Conservation (phyloP, 2,888 invertebrate genomes). For the Aphodius granarius region DNA sequence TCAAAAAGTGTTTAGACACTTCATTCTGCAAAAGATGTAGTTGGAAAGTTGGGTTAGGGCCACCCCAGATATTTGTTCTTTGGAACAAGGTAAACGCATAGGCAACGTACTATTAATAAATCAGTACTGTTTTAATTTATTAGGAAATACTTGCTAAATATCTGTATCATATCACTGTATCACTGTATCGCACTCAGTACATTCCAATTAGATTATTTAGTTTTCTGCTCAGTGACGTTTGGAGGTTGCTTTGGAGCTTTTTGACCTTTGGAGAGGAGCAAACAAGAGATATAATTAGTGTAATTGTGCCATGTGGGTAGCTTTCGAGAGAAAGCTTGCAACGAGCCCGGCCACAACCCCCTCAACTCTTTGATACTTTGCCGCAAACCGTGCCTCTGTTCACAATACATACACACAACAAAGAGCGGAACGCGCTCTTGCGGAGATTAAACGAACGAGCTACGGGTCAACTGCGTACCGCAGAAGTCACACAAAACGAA, state of each 20-base stretch:
- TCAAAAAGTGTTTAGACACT: too few relatives aligned
- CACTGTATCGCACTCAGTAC: not conserved
- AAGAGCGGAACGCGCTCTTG: not conserved
- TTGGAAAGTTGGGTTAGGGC: too few relatives aligned
- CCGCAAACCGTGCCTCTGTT: not conserved
- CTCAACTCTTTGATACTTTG: slow-evolving; percentile 4
- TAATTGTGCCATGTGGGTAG: slow-evolving; percentile 10
- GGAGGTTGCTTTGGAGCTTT: not conserved
- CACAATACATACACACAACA: not conserved
- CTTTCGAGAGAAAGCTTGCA: not conserved
- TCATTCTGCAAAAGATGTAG: too few relatives aligned
- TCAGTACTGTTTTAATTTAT: too few relatives aligned
- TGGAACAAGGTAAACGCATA: too few relatives aligned
- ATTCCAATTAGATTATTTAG: slow-evolving; percentile 10
- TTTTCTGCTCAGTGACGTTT: not conserved
- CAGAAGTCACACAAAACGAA: not conserved
- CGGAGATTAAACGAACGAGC: not conserved
- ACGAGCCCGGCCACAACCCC: not conserved
- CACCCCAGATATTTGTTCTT: too few relatives aligned
- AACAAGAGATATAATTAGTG: slow-evolving; percentile 13
- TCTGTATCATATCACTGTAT: not conserved
- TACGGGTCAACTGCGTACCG: not conserved
- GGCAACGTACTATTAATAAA: too few relatives aligned
- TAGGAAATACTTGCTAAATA: too few relatives aligned
- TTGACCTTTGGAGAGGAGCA: not conserved